Conservation (phyloP, 2,888 invertebrate species). For the Aelia acuminata region DNA sequence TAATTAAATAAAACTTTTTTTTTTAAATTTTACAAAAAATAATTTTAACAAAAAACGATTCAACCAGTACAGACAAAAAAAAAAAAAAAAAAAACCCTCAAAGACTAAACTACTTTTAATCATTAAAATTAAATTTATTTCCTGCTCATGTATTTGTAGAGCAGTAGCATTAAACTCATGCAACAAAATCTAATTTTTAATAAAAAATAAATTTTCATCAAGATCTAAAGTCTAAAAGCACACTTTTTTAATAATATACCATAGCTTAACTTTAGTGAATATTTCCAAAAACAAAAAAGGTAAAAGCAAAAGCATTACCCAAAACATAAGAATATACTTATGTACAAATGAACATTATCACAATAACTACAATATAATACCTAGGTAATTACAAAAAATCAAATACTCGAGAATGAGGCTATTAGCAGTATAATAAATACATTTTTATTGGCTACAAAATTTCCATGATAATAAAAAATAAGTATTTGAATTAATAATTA, state of each 20-base stretch:
- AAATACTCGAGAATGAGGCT: not conserved
- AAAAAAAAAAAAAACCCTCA: too few relatives aligned
- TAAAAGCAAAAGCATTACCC: not conserved
- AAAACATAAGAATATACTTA: not conserved
- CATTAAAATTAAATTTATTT: too few relatives aligned
- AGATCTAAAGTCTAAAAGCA: slow-evolving; percentile 3
- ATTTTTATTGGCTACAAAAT: not conserved
- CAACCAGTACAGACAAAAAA: too few relatives aligned
- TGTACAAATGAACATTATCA: not conserved
- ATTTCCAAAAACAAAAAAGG: not conserved
- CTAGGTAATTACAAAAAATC: not conserved
- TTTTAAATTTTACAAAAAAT: too few relatives aligned
- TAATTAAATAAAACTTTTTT: too few relatives aligned
- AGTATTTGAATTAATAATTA: not conserved
- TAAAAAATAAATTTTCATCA: not conserved
- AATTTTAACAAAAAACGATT: too few relatives aligned
- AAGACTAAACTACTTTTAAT: too few relatives aligned
- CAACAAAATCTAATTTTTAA: slow-evolving; percentile 5
- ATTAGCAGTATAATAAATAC: not conserved
- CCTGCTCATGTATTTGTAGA: not conserved
- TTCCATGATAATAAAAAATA: not conserved
- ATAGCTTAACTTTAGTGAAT: not conserved
- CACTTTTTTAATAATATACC: not conserved
- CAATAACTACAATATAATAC: not conserved
- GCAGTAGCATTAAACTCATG: not conserved